These are phyloP conservation scores for Hemicrepidius hirtus DNA, from an alignment of 2,888 invertebrate species.

Conservation along the genomic window DNA sequence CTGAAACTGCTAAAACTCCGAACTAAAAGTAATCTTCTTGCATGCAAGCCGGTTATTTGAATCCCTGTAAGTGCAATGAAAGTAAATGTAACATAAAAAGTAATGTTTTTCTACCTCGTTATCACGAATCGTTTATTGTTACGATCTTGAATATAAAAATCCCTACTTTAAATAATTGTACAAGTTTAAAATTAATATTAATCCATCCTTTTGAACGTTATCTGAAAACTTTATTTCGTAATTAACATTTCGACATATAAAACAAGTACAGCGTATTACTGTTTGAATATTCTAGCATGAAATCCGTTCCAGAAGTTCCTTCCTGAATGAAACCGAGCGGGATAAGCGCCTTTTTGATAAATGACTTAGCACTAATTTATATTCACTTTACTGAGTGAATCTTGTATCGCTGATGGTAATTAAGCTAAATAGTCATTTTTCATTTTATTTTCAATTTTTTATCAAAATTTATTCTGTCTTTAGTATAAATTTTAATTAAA, in stretches of 20 bases:
- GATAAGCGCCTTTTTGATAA: slow-evolving; percentile 45
- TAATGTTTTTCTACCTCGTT: slow-evolving; percentile 52
- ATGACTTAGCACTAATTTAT: slow-evolving; percentile 46
- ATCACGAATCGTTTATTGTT: slow-evolving; percentile 38
- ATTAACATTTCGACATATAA: neutral
- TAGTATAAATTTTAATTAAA: slow-evolving; percentile 9
- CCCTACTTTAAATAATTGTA: neutral
- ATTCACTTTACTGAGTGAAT: slow-evolving; percentile 39
- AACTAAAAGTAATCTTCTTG: slow-evolving; percentile 45
- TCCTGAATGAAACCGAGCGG: slow-evolving; percentile 40
- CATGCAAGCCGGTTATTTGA: slow-evolving; percentile 39
- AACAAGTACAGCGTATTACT: slow-evolving; percentile 13
- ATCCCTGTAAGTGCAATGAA: slow-evolving; percentile 44
- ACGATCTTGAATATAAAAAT: slow-evolving; percentile 1
- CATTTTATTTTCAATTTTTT: neutral
- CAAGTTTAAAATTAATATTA: too few relatives aligned
- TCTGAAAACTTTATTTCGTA: neutral
- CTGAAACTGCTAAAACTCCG: slow-evolving; percentile 38
- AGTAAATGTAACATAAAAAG: slow-evolving; percentile 55
- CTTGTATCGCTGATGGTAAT: slow-evolving; percentile 37
- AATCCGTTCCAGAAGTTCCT: slow-evolving; percentile 38
- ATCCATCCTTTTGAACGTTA: neutral
- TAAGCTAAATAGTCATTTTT: slow-evolving; percentile 28
- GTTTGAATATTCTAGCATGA: slow-evolving; percentile 38
- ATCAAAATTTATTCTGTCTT: neutral